Evolutionary conservation across 2,797 vertebrate species (phyloP).

Genomic region (Trachurus trachurus): DNA sequence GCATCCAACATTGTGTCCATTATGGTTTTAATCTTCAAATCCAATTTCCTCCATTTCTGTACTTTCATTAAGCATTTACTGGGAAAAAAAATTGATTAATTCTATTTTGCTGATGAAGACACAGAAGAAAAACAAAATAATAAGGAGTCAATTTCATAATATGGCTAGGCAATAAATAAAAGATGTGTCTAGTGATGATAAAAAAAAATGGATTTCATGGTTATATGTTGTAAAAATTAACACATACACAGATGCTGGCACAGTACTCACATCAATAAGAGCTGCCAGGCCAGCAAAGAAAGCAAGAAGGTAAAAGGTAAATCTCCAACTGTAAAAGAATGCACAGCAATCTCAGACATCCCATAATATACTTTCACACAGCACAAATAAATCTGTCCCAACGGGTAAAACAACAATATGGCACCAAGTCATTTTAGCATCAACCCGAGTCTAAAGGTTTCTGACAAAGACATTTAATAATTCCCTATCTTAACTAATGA

Average conservation of each 20-base stretch:
- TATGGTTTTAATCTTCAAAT: neutral
- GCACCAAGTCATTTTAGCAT: neutral
- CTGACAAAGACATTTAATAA: neutral
- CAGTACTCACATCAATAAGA: conserved; percentile 92
- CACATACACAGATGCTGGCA: neutral
- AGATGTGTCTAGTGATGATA: neutral
- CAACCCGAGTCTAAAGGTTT: neutral
- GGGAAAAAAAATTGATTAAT: neutral
- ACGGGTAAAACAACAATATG: neutral
- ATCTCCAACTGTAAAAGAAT: conserved; percentile 96
- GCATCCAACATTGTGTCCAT: neutral
- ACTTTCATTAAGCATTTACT: neutral
- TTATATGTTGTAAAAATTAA: neutral
- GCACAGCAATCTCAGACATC: conserved; percentile 70
- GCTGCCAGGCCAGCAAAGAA: conserved; percentile 96
- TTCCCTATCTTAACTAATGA: neutral
- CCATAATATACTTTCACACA: neutral
- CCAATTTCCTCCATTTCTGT: neutral
- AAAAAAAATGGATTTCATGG: neutral
- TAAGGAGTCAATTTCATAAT: too few relatives aligned
- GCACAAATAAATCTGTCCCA: neutral
- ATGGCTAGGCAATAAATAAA: neutral
- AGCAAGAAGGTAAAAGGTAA: conserved; percentile 98
- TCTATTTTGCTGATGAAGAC: neutral
- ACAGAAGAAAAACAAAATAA: neutral